Evolutionary conservation across 2,888 invertebrate species (phyloP).

Genomic region (Litoditis marina): DNA sequence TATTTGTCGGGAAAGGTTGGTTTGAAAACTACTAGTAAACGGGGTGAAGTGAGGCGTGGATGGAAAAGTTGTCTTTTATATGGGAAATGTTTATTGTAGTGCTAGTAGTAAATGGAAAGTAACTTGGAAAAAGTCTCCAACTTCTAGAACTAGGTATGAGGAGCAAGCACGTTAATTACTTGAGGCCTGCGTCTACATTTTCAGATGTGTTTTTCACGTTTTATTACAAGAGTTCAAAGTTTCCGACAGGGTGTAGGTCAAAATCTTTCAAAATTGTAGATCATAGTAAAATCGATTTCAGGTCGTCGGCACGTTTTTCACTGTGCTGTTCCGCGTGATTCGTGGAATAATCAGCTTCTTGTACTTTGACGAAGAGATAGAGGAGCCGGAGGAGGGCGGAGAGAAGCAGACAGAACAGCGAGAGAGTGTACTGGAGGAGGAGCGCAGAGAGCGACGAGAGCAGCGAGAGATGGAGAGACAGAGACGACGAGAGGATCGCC

Average conservation of each 20-base stretch:
- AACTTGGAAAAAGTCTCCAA: too few species aligned
- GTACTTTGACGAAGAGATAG: constrained; percentile 7
- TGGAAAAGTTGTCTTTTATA: too few species aligned
- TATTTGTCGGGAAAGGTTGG: constrained; percentile 27
- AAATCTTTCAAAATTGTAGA: too few species aligned
- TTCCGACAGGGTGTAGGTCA: too few species aligned
- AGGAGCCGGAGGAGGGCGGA: background rate
- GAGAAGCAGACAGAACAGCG: constrained; percentile 4
- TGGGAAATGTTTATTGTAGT: too few species aligned
- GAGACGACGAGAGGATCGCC: background rate
- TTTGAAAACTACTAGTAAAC: background rate
- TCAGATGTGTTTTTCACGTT: background rate
- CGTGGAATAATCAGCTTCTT: constrained; percentile 9
- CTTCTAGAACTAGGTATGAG: too few species aligned
- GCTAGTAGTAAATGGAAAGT: too few species aligned
- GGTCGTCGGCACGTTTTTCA: constrained; percentile 9
- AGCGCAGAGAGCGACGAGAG: constrained; percentile 6
- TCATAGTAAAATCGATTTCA: too few species aligned
- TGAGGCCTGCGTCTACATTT: too few species aligned
- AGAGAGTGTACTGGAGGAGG: background rate
- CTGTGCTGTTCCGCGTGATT: constrained; percentile 8
- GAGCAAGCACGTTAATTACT: too few species aligned
- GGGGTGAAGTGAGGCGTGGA: too few species aligned
- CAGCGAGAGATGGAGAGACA: constrained; percentile 1
- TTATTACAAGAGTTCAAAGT: too few species aligned